Conservation (phyloP, 2,888 invertebrate genomes). For the Anthoptus insignis region DNA sequence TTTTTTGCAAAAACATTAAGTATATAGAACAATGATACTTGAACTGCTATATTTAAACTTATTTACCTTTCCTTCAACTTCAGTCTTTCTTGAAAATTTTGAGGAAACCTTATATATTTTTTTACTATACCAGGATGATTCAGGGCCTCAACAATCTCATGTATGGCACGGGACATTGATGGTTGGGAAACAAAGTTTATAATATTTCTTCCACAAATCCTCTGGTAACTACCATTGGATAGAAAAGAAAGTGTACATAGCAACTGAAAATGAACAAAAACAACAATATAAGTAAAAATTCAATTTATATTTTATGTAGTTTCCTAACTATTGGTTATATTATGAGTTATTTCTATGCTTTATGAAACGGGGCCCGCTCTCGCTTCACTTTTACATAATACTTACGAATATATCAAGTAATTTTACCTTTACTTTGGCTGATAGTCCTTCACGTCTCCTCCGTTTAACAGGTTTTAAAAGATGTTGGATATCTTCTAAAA, state of each 20-base stretch:
- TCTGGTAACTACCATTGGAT: background rate
- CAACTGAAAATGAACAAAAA: background rate
- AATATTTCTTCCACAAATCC: constrained; percentile 15
- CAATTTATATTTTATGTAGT: too few species aligned
- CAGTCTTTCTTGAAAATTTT: constrained; percentile 21
- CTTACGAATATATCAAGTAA: too few species aligned
- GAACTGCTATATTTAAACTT: too few species aligned
- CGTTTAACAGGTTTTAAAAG: too few species aligned
- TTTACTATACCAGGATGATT: constrained; percentile 18
- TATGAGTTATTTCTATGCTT: too few species aligned
- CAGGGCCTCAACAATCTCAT: constrained; percentile 36
- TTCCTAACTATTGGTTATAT: too few species aligned
- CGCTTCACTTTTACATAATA: too few species aligned
- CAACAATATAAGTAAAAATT: background rate
- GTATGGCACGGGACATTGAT: constrained; percentile 39
- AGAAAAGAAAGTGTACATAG: background rate
- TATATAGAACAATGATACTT: background rate
- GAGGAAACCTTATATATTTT: constrained; percentile 37
- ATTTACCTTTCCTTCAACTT: background rate
- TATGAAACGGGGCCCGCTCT: too few species aligned
- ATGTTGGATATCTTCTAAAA: background rate
- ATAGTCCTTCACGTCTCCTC: too few species aligned
- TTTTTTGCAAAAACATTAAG: background rate
- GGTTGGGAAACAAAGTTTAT: constrained; percentile 40
- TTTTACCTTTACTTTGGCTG: too few species aligned